Evolutionary conservation across 2,797 vertebrate species (phyloP).

Genomic region (Siniperca undulata): DNA sequence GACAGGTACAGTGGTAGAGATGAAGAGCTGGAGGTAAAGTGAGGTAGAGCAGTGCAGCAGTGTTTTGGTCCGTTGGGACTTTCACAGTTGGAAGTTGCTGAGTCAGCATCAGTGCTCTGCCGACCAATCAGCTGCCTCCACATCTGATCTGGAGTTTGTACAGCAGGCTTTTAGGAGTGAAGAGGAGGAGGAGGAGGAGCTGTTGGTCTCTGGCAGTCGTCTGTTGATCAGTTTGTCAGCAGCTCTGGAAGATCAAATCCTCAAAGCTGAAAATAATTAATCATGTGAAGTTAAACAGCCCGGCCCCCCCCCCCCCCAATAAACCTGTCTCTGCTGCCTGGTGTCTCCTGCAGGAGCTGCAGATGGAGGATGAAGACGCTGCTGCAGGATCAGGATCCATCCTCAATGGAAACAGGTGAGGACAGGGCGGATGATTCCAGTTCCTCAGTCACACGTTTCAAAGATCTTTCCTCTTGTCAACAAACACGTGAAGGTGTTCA

Average conservation of each 20-base stretch:
- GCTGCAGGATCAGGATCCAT: constrained; percentile 3
- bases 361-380: constrained; percentile 8
- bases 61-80: constrained; percentile 16
- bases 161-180: background rate
- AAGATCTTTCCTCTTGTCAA: too few species aligned
- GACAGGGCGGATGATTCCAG: too few species aligned
- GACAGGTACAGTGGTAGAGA: background rate
- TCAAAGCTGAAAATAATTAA: background rate
- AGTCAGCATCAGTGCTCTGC: background rate
- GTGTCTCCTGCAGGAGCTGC: constrained; percentile 14
- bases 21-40: background rate
- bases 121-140: constrained; percentile 7
- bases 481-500: too few species aligned
- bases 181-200: background rate
- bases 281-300: background rate
- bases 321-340: background rate
- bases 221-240: background rate
- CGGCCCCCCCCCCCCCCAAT: too few species aligned
- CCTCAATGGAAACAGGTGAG: constrained; percentile 13
- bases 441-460: background rate
- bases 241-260: background rate
- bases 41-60: background rate
- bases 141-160: background rate
- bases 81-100: constrained; percentile 12
- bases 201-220: background rate